Percentiles rank a stretch among this genome's conserved stretches.
These are phyloP conservation scores for Drosophila picticornis DNA, from an alignment of 2,888 invertebrate genomes.

Conservation along the genomic window DNA sequence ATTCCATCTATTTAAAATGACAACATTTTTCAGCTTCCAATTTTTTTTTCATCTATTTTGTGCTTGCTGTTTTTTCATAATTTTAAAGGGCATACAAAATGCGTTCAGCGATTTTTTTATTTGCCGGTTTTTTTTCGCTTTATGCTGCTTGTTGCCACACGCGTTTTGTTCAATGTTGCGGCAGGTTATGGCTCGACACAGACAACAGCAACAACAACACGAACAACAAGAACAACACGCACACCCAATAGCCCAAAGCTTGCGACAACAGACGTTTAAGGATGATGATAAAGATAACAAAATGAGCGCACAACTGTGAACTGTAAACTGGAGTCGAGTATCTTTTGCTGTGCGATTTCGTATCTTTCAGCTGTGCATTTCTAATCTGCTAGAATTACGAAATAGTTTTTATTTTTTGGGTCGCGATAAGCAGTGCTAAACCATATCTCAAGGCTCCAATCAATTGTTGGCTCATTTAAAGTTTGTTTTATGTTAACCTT, in stretches of 20 bases:
- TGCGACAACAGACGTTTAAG: slow-evolving; percentile 56
- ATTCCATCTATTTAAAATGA: not conserved
- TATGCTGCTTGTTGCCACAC: slow-evolving; percentile 23
- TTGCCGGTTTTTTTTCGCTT: not conserved
- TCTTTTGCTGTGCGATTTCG: slow-evolving; percentile 1
- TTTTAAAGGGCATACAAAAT: slow-evolving; percentile 31
- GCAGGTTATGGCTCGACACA: slow-evolving; percentile 72
- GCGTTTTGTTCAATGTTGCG: slow-evolving; percentile 65
- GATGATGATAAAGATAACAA: slow-evolving; percentile 37
- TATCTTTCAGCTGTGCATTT: slow-evolving; percentile 19
- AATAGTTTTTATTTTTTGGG: slow-evolving; percentile 32
- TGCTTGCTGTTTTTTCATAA: not conserved
- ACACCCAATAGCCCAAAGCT: slow-evolving; percentile 65
- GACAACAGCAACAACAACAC: slow-evolving; percentile 31
- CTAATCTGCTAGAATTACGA: slow-evolving; percentile 33
- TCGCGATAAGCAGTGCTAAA: slow-evolving; percentile 26
- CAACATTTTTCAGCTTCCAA: not conserved
- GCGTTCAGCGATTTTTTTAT: not conserved
- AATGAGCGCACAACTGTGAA: slow-evolving; percentile 14
- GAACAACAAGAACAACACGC: slow-evolving; percentile 20
- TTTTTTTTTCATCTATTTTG: not conserved
- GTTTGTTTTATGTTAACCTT: slow-evolving; percentile 20
- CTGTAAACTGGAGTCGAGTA: slow-evolving; percentile 37
- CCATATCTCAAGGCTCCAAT: slow-evolving; percentile 20
- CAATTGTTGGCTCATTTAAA: slow-evolving; percentile 48